These are phyloP conservation scores for Artibeus lituratus DNA, from an alignment of 2,797 vertebrate genomes.

Conservation along the genomic window DNA sequence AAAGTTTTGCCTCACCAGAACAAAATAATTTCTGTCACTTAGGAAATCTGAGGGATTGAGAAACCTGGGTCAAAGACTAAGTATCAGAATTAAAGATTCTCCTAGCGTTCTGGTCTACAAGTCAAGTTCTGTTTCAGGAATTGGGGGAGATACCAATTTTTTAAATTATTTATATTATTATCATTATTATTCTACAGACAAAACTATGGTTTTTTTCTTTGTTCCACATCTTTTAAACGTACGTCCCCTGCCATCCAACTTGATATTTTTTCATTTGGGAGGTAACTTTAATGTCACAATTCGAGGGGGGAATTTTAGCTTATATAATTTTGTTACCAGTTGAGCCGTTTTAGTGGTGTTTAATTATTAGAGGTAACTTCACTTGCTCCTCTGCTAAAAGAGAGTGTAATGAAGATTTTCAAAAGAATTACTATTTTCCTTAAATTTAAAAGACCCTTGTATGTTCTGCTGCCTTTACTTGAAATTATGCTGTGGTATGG, in stretches of 20 bases:
- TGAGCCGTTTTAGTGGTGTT: neutral
- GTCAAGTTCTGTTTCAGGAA: neutral
- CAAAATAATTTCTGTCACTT: neutral
- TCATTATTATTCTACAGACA: neutral
- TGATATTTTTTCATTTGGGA: neutral
- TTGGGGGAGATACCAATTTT: neutral
- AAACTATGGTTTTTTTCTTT: neutral
- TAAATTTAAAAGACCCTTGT: neutral
- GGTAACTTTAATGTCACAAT: neutral
- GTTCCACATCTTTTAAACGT: neutral
- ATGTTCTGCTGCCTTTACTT: neutral
- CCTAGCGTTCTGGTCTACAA: neutral
- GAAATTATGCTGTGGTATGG: neutral
- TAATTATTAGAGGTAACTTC: neutral
- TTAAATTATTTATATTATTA: too few species aligned
- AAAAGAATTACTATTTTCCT: neutral
- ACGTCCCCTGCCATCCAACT: neutral
- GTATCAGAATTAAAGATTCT: neutral
- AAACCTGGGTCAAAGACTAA: neutral
- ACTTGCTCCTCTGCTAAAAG: neutral
- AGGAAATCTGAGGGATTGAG: neutral
- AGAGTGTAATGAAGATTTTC: neutral
- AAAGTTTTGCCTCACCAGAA: neutral
- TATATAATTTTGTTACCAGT: neutral
- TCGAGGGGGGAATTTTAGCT: neutral